A percentile compares a stretch with the other conserved stretches of the same genome.
Evolutionary conservation across 2,113 vertebrate genomes (phyloP).

Genomic region (Microcebus jonahi): DNA sequence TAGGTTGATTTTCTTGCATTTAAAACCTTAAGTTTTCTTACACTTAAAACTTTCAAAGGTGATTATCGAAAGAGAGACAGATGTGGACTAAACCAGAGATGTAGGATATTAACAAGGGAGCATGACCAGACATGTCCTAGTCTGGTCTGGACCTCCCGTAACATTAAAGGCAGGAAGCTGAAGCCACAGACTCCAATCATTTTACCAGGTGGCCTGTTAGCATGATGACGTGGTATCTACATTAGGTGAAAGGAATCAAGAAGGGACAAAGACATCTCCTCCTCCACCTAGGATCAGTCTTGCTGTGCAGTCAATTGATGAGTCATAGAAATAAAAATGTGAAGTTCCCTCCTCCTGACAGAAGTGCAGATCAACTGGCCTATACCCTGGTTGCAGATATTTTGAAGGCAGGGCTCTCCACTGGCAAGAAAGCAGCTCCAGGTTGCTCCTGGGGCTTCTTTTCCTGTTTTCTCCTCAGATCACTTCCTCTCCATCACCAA

Average conservation of each 20-base stretch:
- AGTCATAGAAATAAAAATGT: background rate
- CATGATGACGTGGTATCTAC: background rate
- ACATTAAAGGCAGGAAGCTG: background rate
- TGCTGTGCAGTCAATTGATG: background rate
- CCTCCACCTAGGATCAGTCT: background rate
- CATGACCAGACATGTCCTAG: background rate
- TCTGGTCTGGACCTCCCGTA: background rate
- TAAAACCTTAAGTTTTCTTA: background rate
- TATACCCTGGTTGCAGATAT: background rate
- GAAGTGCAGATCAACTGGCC: background rate
- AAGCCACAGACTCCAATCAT: background rate
- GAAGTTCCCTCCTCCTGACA: background rate
- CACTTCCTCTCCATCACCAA: background rate
- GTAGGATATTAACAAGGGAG: background rate
- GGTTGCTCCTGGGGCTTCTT: background rate
- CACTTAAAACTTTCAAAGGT: background rate
- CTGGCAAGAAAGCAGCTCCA: background rate
- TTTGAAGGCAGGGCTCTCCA: background rate
- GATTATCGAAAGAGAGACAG: background rate
- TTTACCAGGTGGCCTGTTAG: background rate
- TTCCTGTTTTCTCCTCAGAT: background rate
- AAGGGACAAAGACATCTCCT: background rate
- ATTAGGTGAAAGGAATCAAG: background rate
- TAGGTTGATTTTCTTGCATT: background rate
- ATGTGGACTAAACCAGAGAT: background rate